These are phyloP conservation scores for Brotula barbata DNA, from an alignment of 2,797 vertebrate genomes.

Conservation along the genomic window DNA sequence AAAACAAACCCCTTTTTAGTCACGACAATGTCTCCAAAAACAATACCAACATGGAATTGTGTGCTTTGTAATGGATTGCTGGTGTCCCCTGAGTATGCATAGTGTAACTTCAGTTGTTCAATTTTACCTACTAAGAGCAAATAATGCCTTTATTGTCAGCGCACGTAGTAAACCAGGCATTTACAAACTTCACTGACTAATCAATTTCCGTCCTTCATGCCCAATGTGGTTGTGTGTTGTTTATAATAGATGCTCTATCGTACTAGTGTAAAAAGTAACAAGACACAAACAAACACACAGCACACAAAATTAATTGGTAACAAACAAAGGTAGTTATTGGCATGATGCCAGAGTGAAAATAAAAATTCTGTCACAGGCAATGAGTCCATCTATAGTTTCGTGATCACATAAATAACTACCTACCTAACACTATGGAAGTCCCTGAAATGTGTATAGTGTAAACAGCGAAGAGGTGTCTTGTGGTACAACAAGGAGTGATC, in stretches of 20 bases:
- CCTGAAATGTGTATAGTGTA: constrained; percentile 54
- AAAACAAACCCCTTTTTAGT: constrained; percentile 4
- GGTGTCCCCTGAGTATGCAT: background rate
- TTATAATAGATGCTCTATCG: background rate
- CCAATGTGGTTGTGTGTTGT: background rate
- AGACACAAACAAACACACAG: background rate
- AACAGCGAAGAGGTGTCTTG: constrained; percentile 33
- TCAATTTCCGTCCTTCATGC: background rate
- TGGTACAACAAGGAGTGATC: background rate
- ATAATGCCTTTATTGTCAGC: background rate
- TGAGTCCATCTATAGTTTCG: constrained; percentile 14
- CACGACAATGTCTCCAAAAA: background rate
- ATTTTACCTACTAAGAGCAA: background rate
- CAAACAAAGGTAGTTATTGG: background rate
- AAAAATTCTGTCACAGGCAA: constrained; percentile 2
- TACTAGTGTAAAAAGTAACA: background rate
- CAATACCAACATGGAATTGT: background rate
- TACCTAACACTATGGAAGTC: constrained; percentile 2
- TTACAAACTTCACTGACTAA: background rate
- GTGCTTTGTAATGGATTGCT: constrained; percentile 11
- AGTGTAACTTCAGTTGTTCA: background rate
- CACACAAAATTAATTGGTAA: constrained; percentile 20
- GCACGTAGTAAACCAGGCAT: too few species aligned
- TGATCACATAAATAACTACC: constrained; percentile 34
- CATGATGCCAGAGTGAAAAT: background rate